Conservation (phyloP, 2,797 vertebrate genomes). For the Limosa lapponica region DNA sequence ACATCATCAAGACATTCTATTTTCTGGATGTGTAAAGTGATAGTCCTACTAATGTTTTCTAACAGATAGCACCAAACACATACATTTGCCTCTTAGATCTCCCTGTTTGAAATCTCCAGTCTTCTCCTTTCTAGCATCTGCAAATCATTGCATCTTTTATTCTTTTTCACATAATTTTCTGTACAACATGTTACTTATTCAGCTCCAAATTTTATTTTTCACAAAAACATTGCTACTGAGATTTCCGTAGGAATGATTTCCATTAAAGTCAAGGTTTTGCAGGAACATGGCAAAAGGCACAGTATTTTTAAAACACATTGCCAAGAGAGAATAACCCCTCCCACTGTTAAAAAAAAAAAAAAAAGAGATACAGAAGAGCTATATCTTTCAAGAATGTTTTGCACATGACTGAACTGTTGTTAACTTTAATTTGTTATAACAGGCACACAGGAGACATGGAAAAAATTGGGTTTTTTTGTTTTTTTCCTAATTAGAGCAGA, state of each 20-base stretch:
- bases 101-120: neutral
- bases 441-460: neutral
- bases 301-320: neutral
- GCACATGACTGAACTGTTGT: neutral
- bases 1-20: neutral
- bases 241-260: neutral
- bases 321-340: neutral
- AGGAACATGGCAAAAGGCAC: neutral
- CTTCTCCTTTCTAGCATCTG: neutral
- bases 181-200: neutral
- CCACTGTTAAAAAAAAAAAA: neutral
- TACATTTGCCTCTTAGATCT: neutral
- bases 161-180: neutral
- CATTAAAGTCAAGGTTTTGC: neutral
- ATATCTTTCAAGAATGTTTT: neutral
- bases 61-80: neutral
- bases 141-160: neutral
- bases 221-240: neutral
- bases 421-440: neutral
- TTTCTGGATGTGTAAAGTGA: neutral
- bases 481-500: neutral
- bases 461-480: fast-evolving
- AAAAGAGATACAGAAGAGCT: neutral
- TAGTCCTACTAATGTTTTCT: neutral
- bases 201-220: neutral